These are phyloP conservation scores for Camponotus pennsylvanicus DNA, from an alignment of 1,140 invertebrate genomes.

Conservation along the genomic window DNA sequence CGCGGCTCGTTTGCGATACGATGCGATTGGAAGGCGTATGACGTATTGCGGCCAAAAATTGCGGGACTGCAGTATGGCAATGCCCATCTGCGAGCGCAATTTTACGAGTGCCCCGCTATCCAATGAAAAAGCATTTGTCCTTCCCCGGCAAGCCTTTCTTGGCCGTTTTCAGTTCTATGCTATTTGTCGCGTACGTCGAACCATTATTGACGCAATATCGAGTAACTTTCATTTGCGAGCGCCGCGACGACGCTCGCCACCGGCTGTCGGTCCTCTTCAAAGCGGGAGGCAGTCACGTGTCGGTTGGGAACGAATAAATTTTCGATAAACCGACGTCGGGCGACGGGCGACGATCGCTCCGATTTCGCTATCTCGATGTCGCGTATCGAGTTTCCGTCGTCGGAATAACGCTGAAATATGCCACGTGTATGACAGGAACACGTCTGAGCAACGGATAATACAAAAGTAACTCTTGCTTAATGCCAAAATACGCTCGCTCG, in stretches of 20 bases:
- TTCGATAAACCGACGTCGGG: slow-evolving; percentile 74
- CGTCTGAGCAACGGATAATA: slow-evolving; percentile 63
- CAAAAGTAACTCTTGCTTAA: slow-evolving; percentile 65
- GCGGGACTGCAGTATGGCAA: not conserved
- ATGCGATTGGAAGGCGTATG: slow-evolving; percentile 21
- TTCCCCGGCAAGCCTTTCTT: slow-evolving; percentile 40
- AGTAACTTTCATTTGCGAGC: slow-evolving; percentile 73
- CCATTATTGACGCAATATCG: slow-evolving; percentile 75
- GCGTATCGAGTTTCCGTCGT: slow-evolving; percentile 74
- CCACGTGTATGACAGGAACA: slow-evolving; percentile 66
- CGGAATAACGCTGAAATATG: slow-evolving; percentile 76
- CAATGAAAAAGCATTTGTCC: slow-evolving; percentile 56
- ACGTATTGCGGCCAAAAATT: slow-evolving; percentile 60
- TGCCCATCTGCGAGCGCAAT: slow-evolving; percentile 29
- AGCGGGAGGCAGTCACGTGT: slow-evolving; percentile 70
- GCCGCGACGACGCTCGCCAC: slow-evolving; percentile 66
- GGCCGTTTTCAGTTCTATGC: slow-evolving; percentile 36
- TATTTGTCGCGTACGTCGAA: slow-evolving; percentile 63
- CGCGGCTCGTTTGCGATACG: slow-evolving; percentile 29
- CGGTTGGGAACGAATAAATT: slow-evolving; percentile 73
- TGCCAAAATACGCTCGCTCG: not conserved
- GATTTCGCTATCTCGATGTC: slow-evolving; percentile 71
- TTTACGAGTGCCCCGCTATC: slow-evolving; percentile 46
- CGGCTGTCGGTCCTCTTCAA: slow-evolving; percentile 70
- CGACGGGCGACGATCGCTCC: slow-evolving; percentile 70